Evolutionary conservation across 2,797 vertebrate species (phyloP), one percentile per base, ranked within the genome.

Genomic region (Tamandua tetradactyla): DNA sequence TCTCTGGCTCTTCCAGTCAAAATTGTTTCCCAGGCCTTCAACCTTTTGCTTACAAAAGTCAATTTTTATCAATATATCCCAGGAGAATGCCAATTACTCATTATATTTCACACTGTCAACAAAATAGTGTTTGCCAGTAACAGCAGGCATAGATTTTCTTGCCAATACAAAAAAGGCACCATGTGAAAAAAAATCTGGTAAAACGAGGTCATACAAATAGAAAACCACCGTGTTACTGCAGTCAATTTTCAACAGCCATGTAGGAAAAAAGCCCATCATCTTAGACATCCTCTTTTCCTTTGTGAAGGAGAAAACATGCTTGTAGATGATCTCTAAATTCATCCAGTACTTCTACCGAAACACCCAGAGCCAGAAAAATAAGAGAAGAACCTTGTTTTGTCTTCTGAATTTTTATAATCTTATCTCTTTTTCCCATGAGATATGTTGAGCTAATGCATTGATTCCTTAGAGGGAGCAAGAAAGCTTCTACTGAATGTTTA

Each of bases 1-100:
- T 92, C n/a, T 75, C 55, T 74, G 61, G 15, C 7, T n/a, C 37
- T 87, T 78, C 3, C 20, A 40, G 42, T 93, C 22, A 93, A 30
- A 71, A 79, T 3, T 78, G 62, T 94, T 94, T 76, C 94, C 68
- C 64, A n/a, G 49, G 30, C 18, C 25, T 95, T 96, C 68, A 97
- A 95, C 85, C 72, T 83, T 80, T 71, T 42, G 81, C 95, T 93
- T 83, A 12, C 35, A 95, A 35, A 47, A 71, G 12, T 93, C 79
- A 0, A 55, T 82, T 88, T 93, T 89, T 59, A 62, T 61, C 40
- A 18, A 35, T 23, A 52, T 49, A 32, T 68, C 49, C 47, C 52
- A 22, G 40, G 59, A 92, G 42, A 90, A 86, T 8, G 40, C 27
- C 37, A 82, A 52, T 72, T 86, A 47, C n/a, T 92, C 18, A 47